Evolutionary conservation across 2,888 invertebrate species (phyloP), one percentile per base, ranked within the genome.

Genomic region (Pandemis corylana): DNA sequence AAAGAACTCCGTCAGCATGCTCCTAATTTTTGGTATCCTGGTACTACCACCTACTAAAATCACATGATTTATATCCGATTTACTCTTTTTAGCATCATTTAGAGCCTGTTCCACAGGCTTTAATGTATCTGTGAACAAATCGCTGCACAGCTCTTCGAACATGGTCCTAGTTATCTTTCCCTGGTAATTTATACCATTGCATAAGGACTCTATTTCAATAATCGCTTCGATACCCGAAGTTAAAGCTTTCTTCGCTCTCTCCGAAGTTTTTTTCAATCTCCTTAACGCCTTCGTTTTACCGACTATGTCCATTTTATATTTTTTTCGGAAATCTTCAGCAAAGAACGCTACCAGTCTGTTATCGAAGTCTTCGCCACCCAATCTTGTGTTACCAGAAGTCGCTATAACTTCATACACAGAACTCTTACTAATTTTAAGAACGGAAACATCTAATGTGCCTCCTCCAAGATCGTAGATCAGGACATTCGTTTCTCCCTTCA

Each of bases 311-410:
- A 77, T 82, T 7, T 84, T 81, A 76, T 81, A 87, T 7, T 79
- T 84, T 49, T 89, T 91, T 2, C 84, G 80, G 53, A 92, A 89
- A 72, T 92, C 92, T 63, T 90, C 88, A 41, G 85, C 85, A 65
- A 91, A 89, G 75, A 87, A 90, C 0, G 87, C 87, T 0, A 90
- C 89, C 2, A 92, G 79, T 65, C 91, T 84, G 42, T 88, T 89
- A 53, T 93, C 91, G n/a, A 92, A 93, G 62, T 92, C 91, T 41
- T 91, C 90, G 0, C 92, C 92, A 0, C 92, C 92, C 0, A 92
- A 76, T 28, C 86, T 80, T 0, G 87, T 86, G 62, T 88, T 89
- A 0, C 91, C 90, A 0, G 88, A 84, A 0, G 90, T 90, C 0
- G 89, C 82, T 72, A 85, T 90, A 0, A 93, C 92, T 79, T 90